phyloP scores from a whole-genome alignment of 1,140 invertebrate species.

The Drosophila littoralis region DNA sequence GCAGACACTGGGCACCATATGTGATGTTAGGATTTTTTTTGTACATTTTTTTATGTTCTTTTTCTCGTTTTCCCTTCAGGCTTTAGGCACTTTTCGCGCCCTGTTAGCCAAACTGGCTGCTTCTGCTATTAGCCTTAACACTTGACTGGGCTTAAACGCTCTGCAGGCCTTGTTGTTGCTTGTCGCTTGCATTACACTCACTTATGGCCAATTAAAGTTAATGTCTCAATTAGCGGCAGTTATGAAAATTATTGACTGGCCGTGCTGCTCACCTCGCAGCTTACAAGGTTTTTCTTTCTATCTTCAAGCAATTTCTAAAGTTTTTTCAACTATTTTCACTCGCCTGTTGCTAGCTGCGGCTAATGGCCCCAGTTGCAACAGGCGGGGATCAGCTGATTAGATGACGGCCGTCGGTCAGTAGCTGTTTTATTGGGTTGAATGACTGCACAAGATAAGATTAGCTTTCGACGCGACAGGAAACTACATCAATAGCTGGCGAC shows the following conservation, averaged over 20 bases:
- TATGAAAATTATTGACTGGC: slow-evolving; percentile 80
- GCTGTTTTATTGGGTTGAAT: slow-evolving; percentile 35
- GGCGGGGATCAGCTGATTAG: slow-evolving; percentile 12
- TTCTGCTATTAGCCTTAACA: slow-evolving; percentile 59
- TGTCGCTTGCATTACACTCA: slow-evolving; percentile 68
- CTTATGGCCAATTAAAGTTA: slow-evolving; percentile 76
- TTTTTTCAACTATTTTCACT: slow-evolving; percentile 48
- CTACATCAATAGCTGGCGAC: background rate
- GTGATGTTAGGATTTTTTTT: slow-evolving; percentile 12
- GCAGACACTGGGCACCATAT: slow-evolving; percentile 32
- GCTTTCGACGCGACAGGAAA: slow-evolving; percentile 33
- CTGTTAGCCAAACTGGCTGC: slow-evolving; percentile 44
- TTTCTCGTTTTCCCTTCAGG: slow-evolving; percentile 30
- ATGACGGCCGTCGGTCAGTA: slow-evolving; percentile 8
- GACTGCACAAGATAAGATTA: slow-evolving; percentile 36
- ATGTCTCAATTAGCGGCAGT: slow-evolving; percentile 81
- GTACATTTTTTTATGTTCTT: slow-evolving; percentile 12
- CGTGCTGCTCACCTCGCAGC: slow-evolving; percentile 9
- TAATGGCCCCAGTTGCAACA: slow-evolving; percentile 26
- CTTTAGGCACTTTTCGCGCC: slow-evolving; percentile 30
- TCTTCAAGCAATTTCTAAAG: slow-evolving; percentile 20
- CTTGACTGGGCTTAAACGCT: slow-evolving; percentile 57
- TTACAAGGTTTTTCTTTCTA: slow-evolving; percentile 15
- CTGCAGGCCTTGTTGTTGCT: slow-evolving; percentile 34
- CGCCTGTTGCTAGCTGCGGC: slow-evolving; percentile 5